A percentile compares a stretch with the other conserved stretches of the same genome.
Conservation (phyloP, 2,888 invertebrate species). For the Elmis aenea region DNA sequence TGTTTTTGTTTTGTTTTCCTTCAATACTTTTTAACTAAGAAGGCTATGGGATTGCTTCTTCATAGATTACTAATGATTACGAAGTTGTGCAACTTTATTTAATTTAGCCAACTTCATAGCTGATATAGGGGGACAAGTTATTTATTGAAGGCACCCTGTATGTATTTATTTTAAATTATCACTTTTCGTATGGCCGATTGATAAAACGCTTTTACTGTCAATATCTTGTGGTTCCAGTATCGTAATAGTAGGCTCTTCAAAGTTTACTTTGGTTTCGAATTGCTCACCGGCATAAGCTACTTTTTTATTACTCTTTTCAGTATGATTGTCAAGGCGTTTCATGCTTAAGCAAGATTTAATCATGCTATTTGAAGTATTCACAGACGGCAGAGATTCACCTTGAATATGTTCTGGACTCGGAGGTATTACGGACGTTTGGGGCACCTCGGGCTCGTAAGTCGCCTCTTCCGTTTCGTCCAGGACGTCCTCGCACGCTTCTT, state of each 20-base stretch:
- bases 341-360: slow-evolving; percentile 17
- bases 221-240: slow-evolving; percentile 16
- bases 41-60: too few species aligned
- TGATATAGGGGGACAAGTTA: too few species aligned
- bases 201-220: slow-evolving; percentile 5
- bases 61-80: too few species aligned
- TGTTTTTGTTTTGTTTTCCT: too few species aligned
- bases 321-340: slow-evolving; percentile 4
- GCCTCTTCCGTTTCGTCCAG: slow-evolving; percentile 56
- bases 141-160: too few species aligned
- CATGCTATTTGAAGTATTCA: slow-evolving; percentile 7
- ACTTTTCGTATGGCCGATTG: too few species aligned
- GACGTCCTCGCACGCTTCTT: slow-evolving; percentile 90
- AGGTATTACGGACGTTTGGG: slow-evolving; percentile 43
- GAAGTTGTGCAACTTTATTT: too few species aligned
- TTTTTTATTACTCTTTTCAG: slow-evolving; percentile 14
- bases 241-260: slow-evolving; percentile 30
- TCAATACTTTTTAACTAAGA: too few species aligned
- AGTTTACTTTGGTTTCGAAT: slow-evolving; percentile 4
- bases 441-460: slow-evolving; percentile 35
- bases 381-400: slow-evolving; percentile 34
- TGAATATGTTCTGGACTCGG: slow-evolving; percentile 43
- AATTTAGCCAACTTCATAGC: too few species aligned
- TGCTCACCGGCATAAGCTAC: slow-evolving; percentile 20
- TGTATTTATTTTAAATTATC: too few species aligned